Evolutionary conservation across 2,797 vertebrate species (phyloP), one percentile per base, ranked within the genome.

Genomic region (Morus bassanus): DNA sequence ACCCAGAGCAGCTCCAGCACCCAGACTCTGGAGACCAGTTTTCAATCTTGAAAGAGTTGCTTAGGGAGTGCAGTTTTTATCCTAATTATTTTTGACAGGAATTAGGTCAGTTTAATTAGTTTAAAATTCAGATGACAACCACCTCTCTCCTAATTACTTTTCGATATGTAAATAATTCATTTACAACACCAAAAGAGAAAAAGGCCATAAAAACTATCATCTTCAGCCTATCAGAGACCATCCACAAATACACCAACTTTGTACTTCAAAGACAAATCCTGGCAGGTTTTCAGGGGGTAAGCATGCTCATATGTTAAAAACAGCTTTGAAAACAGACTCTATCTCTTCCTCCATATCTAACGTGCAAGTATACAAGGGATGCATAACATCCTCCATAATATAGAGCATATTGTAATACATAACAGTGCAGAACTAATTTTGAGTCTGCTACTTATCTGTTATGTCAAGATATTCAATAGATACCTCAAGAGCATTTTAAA

Each of bases 41-140:
- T 83, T n/a, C 83, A 72, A 54, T 33, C 94, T 24, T 51, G 43
- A 85, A 91, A 91, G 50, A 91, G 39, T 81, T 86, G 53, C 94
- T 95, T 64, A 35, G 86, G 80, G 83, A 97, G 41, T 13, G 57
- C 63, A 87, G 86, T 19, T 92, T 94, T 95, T 83, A 93, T 48
- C 87, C 91, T 91, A 94, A 94, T 91, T 86, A 69, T 94, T 97
- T 98, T 67, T 77, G 88, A 92, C 93, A 95, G 85, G 73, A 97
- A 97, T 97, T 87, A 86, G 96, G 94, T 94, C 95, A 77, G 78
- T 95, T 98, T 91, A 96, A 96, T 96, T 91, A 90, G 77, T 95
- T 96, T 83, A 85, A 97, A 97, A 96, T 93, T 92, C 96, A 94
- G 88, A 74, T 63, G 94, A 93, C 93, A 88, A 18, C 95, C 91